A percentile compares a stretch with the other conserved stretches of the same genome.
Evolutionary conservation across 92 coral and sea anemone genomes (phyloP).

Genomic region (Bergia sp.): DNA sequence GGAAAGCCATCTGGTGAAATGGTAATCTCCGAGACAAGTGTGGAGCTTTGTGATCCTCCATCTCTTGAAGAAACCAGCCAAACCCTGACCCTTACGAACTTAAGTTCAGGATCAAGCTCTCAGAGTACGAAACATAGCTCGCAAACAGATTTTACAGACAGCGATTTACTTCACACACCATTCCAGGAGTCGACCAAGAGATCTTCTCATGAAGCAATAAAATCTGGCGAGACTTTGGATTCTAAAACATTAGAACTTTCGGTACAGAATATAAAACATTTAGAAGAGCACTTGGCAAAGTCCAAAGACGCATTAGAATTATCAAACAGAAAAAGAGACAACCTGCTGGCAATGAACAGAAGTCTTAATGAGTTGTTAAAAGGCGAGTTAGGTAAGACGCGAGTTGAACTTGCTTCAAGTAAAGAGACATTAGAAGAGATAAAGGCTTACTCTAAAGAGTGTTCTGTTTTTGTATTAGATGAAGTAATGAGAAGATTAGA

Average conservation of each 20-base stretch:
- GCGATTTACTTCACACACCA: not conserved
- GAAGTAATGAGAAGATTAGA: slow-evolving; percentile 47
- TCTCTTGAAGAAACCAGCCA: slow-evolving; percentile 73
- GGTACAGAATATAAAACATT: slow-evolving; percentile 61
- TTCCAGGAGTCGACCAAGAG: slow-evolving; percentile 22
- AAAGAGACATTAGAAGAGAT: slow-evolving; percentile 40
- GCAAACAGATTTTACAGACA: slow-evolving; percentile 39
- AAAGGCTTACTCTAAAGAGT: slow-evolving; percentile 40
- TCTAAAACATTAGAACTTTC: slow-evolving; percentile 33
- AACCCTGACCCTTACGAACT: slow-evolving; percentile 75
- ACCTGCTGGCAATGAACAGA: slow-evolving; percentile 30
- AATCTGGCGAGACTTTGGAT: not conserved
- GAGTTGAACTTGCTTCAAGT: slow-evolving; percentile 49
- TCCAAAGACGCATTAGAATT: slow-evolving; percentile 44
- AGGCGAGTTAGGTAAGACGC: slow-evolving; percentile 44
- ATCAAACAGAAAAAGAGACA: slow-evolving; percentile 31
- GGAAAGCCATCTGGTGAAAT: slow-evolving; percentile 5
- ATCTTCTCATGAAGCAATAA: slow-evolving; percentile 5
- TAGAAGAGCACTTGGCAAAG: slow-evolving; percentile 69
- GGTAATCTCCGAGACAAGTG: slow-evolving; percentile 41
- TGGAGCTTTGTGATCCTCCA: slow-evolving; percentile 45
- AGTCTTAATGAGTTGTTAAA: slow-evolving; percentile 50
- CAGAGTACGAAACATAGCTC: slow-evolving; percentile 67
- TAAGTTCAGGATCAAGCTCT: slow-evolving; percentile 70
- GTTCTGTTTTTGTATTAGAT: slow-evolving; percentile 33